A percentile compares a stretch with the other conserved stretches of the same genome.
These are phyloP conservation scores for Nematopogon swammerdamellus DNA, from an alignment of 2,888 invertebrate species.

Conservation along the genomic window DNA sequence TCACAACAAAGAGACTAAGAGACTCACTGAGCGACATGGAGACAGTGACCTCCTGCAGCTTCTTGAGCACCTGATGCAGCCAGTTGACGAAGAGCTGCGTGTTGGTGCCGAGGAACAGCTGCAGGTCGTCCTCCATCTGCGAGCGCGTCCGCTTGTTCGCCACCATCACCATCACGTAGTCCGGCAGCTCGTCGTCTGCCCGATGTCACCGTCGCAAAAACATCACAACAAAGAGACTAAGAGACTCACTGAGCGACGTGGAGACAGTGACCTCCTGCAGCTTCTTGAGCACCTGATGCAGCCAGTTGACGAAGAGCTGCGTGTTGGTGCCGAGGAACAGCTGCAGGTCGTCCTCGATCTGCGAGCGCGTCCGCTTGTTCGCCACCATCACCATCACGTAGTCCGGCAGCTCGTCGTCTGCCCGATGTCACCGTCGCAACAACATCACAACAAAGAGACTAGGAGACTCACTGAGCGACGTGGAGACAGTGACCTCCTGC, in stretches of 20 bases:
- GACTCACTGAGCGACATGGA: slow-evolving; percentile 40
- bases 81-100: slow-evolving; percentile 91
- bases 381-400: slow-evolving; percentile 99
- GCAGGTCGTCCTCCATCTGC: slow-evolving; percentile 94
- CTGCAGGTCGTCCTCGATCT: slow-evolving; percentile 93
- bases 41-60: slow-evolving; percentile 80
- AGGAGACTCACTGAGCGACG: slow-evolving; percentile 37
- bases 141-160: slow-evolving; percentile 91
- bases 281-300: slow-evolving; percentile 82
- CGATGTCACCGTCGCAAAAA: slow-evolving; percentile 11
- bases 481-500: slow-evolving; percentile 74
- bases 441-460: slow-evolving; percentile 3
- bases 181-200: slow-evolving; percentile 92
- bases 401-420: slow-evolving; percentile 95
- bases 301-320: slow-evolving; percentile 88
- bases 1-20: no score
- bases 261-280: slow-evolving; percentile 78
- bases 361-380: slow-evolving; percentile 87
- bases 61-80: slow-evolving; percentile 84
- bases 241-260: slow-evolving; percentile 37
- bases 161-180: slow-evolving; percentile 99
- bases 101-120: slow-evolving; percentile 84
- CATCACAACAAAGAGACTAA: slow-evolving; percentile 2
- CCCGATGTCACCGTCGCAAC: slow-evolving; percentile 14
- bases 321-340: slow-evolving; percentile 90